These are phyloP conservation scores for Rhabdomys dilectus DNA, from an alignment of 2,113 vertebrate species.

Conservation along the genomic window DNA sequence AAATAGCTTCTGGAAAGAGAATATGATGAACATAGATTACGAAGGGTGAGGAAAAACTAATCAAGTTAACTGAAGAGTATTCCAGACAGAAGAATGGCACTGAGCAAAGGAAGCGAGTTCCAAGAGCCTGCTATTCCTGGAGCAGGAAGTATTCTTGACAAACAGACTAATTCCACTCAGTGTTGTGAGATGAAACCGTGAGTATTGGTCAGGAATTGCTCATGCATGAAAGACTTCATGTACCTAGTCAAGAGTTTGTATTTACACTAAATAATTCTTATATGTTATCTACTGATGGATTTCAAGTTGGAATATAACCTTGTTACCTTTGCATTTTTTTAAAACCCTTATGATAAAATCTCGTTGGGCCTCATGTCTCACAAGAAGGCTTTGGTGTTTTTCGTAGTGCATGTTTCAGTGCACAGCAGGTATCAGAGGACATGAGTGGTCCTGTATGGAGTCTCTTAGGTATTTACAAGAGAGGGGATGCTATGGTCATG, in stretches of 20 bases:
- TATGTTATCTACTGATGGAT: not conserved
- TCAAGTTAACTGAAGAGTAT: not conserved
- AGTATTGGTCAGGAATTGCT: not conserved
- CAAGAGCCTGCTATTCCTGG: not conserved
- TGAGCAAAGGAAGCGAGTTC: not conserved
- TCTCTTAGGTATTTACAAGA: not conserved
- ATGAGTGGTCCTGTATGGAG: rapidly evolving
- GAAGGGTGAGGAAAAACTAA: not conserved
- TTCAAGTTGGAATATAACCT: not conserved
- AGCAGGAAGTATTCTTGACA: not conserved
- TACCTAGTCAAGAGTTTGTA: not conserved
- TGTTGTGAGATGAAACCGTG: not conserved
- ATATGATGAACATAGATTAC: not conserved
- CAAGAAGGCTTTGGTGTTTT: not conserved
- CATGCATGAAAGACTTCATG: not conserved
- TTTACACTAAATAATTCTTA: not conserved
- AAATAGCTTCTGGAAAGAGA: not conserved
- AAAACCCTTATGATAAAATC: not conserved
- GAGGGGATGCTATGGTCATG: not conserved
- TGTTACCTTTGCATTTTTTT: constrained; percentile 1
- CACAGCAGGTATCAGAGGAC: not conserved
- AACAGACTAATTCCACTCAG: not conserved
- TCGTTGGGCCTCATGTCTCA: not conserved
- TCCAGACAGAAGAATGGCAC: not conserved
- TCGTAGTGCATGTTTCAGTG: not conserved